Conservation (phyloP, 2,888 invertebrate genomes). For the Drosophila formosana region DNA sequence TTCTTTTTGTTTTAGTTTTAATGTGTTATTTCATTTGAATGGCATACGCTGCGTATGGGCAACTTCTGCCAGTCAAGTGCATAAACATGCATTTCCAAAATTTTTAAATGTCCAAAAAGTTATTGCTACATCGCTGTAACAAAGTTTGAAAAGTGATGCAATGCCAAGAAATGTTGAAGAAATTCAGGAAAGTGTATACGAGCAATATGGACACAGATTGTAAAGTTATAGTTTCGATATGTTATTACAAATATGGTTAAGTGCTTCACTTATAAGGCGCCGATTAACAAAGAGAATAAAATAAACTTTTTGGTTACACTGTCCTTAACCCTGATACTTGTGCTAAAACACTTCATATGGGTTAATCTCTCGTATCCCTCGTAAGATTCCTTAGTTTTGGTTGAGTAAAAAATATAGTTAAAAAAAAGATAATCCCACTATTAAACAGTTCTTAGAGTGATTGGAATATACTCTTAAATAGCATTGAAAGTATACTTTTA, state of each 20-base stretch:
- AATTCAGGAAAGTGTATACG: background rate
- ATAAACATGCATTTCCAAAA: constrained; percentile 42
- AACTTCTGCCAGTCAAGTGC: constrained; percentile 19
- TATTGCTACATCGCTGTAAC: constrained; percentile 9
- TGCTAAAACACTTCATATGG: background rate
- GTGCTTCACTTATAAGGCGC: background rate
- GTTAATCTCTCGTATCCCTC: too few relatives aligned
- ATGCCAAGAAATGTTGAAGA: background rate
- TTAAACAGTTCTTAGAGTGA: too few relatives aligned
- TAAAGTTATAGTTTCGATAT: background rate
- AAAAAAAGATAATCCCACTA: too few relatives aligned
- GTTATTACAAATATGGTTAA: background rate
- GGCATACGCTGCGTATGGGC: constrained; percentile 15
- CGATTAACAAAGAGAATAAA: background rate
- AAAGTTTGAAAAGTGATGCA: constrained; percentile 40
- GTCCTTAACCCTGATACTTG: background rate
- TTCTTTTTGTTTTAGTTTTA: constrained; percentile 20
- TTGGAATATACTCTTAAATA: too few relatives aligned
- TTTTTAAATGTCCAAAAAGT: constrained; percentile 32
- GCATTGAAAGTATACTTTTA: too few relatives aligned
- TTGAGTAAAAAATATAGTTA: too few relatives aligned
- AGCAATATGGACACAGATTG: background rate
- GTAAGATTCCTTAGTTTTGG: too few relatives aligned
- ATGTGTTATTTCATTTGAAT: constrained; percentile 19
- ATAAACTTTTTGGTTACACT: background rate